These are phyloP conservation scores for Tolypeutes matacus DNA, from an alignment of 2,797 vertebrate species.

Conservation along the genomic window DNA sequence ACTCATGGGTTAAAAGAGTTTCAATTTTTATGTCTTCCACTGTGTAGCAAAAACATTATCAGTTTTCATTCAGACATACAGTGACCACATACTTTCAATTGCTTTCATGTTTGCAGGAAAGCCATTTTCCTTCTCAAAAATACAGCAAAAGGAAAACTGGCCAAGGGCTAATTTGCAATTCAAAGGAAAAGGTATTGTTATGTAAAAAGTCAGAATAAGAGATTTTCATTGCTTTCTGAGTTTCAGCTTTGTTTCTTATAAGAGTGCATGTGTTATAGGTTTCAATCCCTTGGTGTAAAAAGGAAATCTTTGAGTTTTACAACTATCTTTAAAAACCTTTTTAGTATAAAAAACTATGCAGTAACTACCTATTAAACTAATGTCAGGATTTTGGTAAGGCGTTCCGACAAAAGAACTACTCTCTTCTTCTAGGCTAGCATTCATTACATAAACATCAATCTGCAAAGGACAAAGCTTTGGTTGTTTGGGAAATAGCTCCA, in stretches of 20 bases:
- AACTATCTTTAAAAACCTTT: constrained; percentile 27
- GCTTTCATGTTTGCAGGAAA: neutral
- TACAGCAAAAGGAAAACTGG: neutral
- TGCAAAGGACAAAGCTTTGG: neutral
- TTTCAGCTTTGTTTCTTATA: neutral
- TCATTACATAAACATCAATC: neutral
- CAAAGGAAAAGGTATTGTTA: constrained; percentile 61
- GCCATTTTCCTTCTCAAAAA: neutral
- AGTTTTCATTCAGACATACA: neutral
- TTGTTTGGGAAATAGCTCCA: constrained; percentile 31
- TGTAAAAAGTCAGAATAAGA: constrained; percentile 23
- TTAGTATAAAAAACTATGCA: constrained; percentile 40
- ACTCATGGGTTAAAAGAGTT: neutral
- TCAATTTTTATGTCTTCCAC: neutral
- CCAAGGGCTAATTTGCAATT: constrained; percentile 49
- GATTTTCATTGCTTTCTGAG: constrained; percentile 47
- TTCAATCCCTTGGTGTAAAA: constrained; percentile 4
- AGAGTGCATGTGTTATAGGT: neutral
- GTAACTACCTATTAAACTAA: constrained; percentile 55
- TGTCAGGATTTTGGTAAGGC: constrained; percentile 19
- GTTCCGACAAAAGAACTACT: neutral
- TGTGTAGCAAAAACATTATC: neutral
- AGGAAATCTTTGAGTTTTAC: constrained; percentile 64
- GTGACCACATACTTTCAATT: neutral
- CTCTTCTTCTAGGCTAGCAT: neutral